Base-by-base conservation (phyloP, 1,140 invertebrate species). In the Hylaeus anthracinus region DNA sequence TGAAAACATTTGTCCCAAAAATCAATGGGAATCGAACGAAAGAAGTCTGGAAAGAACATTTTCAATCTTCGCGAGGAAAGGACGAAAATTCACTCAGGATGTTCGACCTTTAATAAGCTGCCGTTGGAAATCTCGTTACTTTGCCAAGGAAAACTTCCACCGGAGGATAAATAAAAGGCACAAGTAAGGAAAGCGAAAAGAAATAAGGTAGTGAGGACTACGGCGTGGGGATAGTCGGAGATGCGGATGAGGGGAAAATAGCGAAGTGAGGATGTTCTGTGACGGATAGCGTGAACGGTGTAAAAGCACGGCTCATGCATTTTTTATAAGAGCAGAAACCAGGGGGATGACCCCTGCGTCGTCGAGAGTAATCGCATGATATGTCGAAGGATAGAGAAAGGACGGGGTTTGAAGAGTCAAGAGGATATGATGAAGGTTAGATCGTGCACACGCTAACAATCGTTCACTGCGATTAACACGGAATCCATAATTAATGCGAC, bases 281-380 rank as follows among this genome's bases (percentile, higher is more conserved):
- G 75, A 82, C 70, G 65, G 65, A 82, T 53, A 14, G 56, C 51
- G 60, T 56, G 53, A 69, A 71, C 65, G 39, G 41, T 65, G 73
- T 82, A 81, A 82, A 74, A 78, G 66, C 70, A 72, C 63, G 48
- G 55, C 84, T 85, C 75, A 65, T 86, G 69, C 72, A 86, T 88
- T 64, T 86, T 88, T 88, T 82, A 88, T 88, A 82, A 86, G 86
- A 39, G 45, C 43, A 55, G 43, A 67, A 43, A 78, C 37, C 78
- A 43, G 15, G 37, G 77, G 72, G 63, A 41, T 5, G 45, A 56
- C 65, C 69, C 66, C 74, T 69, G 70, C 41, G 71, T 55, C 72
- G 58, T 45, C 53, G 51, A 48, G 51, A 71, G 69, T 84, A 84
- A 87, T 86, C 79, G 79, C 53, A 45, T 65, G 45, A 79, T 72